Percentiles rank a stretch among this genome's conserved stretches.
Conservation (phyloP, 2,888 invertebrate species). For the Campaea margaritaria region DNA sequence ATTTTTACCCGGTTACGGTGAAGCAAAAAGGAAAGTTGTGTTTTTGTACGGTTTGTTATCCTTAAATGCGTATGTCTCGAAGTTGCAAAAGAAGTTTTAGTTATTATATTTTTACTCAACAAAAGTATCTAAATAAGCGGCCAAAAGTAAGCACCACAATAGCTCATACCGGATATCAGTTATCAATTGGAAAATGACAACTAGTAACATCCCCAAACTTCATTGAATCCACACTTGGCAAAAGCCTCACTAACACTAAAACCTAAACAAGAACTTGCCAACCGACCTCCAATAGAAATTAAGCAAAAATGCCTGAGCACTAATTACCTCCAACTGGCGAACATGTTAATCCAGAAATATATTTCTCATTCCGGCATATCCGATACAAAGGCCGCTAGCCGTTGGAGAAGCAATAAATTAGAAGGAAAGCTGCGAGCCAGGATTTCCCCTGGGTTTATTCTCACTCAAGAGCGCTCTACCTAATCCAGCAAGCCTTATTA, state of each 20-base stretch:
- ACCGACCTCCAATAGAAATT: conserved; percentile 37
- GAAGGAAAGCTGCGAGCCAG: conserved; percentile 82
- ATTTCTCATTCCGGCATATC: conserved; percentile 79
- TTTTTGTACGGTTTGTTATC: too few relatives aligned
- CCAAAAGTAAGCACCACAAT: too few relatives aligned
- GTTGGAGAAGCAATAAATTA: conserved; percentile 83
- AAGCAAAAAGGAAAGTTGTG: too few relatives aligned
- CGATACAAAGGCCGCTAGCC: conserved; percentile 83
- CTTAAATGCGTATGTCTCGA: too few relatives aligned
- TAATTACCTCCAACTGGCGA: conserved; percentile 76
- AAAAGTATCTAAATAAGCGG: too few relatives aligned
- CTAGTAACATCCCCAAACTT: too few relatives aligned
- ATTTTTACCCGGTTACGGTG: too few relatives aligned
- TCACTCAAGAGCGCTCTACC: conserved; percentile 83
- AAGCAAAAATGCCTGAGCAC: conserved; percentile 59
- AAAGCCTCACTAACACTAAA: background rate
- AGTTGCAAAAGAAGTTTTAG: too few relatives aligned
- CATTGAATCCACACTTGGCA: background rate
- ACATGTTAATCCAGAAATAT: conserved; percentile 83
- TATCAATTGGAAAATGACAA: too few relatives aligned
- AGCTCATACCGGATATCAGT: too few relatives aligned
- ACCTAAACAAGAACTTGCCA: background rate
- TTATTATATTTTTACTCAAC: too few relatives aligned
- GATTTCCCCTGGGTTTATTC: conserved; percentile 85
- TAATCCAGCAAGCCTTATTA: conserved; percentile 86